Percentiles rank a stretch among this genome's conserved stretches.
Conservation (phyloP, 2,797 vertebrate species). For the Paguma larvata region DNA sequence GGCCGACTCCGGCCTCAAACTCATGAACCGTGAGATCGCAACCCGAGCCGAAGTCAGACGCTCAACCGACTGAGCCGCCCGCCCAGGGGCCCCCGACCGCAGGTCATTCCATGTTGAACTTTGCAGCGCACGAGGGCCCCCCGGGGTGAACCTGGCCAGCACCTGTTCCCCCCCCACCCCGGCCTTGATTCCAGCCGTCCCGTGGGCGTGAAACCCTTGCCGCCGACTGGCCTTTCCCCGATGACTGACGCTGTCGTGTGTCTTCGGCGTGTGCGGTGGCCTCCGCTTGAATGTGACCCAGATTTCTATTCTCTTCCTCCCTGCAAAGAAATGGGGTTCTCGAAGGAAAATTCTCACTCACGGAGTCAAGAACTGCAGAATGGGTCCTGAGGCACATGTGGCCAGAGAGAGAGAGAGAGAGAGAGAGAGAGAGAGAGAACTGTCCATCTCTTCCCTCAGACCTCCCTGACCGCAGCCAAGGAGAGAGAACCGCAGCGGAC, state of each 20-base stretch:
- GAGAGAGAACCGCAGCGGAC: background rate
- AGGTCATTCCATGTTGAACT: background rate
- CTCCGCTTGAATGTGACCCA: background rate
- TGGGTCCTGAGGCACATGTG: background rate
- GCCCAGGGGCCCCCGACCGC: too few relatives aligned
- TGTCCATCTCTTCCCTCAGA: background rate
- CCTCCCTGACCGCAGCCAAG: background rate
- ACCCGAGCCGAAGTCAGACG: too few relatives aligned
- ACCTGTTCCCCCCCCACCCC: accelerated
- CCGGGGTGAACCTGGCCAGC: accelerated
- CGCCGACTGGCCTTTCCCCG: too few relatives aligned
- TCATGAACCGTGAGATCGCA: too few relatives aligned
- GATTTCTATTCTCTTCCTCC: background rate
- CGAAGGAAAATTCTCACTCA: background rate
- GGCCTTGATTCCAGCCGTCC: background rate
- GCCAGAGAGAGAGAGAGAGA: background rate
- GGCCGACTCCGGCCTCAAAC: too few relatives aligned
- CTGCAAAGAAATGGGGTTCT: background rate
- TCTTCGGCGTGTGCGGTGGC: accelerated
- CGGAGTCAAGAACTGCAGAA: too few relatives aligned
- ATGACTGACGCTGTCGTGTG: accelerated
- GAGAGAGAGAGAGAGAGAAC: background rate
- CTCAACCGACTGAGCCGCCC: too few relatives aligned
- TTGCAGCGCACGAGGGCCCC: accelerated
- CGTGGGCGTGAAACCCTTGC: accelerated